Evolutionary conservation across 2,797 vertebrate species (phyloP), one percentile per base, ranked within the genome.

Genomic region (Gambusia yucatana): DNA sequence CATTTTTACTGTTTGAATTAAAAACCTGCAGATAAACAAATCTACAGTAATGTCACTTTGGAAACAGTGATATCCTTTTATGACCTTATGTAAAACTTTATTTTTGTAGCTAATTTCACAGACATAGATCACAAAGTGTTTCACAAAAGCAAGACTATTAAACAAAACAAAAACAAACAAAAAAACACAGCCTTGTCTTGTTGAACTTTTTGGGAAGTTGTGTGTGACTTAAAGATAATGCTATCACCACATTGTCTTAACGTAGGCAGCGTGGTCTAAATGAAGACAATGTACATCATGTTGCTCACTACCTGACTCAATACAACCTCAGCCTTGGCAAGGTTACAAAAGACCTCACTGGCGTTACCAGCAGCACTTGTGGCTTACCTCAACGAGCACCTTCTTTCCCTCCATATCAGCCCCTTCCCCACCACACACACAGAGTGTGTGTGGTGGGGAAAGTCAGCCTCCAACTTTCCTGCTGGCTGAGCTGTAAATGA

Each of bases 371-470:
- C 87, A 89, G 89, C 76, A 84, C 87, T 90, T 94, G 93, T 93
- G 94, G 89, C 84, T 93, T 89, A 94, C 93, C 94, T 94, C 94
- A 95, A 91, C 77, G 55, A 44, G 69, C 80, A 89, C 61, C 59
- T 67, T 8, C 20, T 67, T 41, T 17, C 25, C 5, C 46, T 20
- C 47, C 47, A 80, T 65, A 78, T 87, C 82, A 25, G n/a, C 86
- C 90, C 79, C 72, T 78, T 81, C 86, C 89, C 87, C 84, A 86
- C 88, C 88, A 77, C 84, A 74, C 85, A 85, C 87, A 78, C 89
- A 86, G 91, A 90, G 13, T 7, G 41, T 33, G 33, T 33, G 33
- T 33, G 41, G 41, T 3, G 44, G 44, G 13, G 13, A 93, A 90
- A 84, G 88, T 87, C 91, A 92, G 86, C 81, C 76, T 91, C 87